Percentiles rank a stretch among this genome's conserved stretches.
Conservation (phyloP, 1,140 invertebrate species). For the Zaprionus lachaisei region DNA sequence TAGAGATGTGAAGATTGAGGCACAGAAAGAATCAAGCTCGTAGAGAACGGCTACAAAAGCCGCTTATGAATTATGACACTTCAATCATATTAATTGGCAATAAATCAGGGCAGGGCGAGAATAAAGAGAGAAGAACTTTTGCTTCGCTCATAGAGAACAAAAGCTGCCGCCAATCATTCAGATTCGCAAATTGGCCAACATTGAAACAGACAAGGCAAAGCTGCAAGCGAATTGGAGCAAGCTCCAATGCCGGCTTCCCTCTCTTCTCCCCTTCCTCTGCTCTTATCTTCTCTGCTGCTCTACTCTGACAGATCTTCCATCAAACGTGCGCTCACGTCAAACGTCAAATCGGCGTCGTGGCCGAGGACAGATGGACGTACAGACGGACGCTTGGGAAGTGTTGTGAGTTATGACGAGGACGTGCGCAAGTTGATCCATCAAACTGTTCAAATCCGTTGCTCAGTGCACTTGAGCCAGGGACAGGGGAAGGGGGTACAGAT, state of each 20-base stretch:
- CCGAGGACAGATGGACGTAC: constrained; percentile 32
- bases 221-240: constrained; percentile 70
- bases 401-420: constrained; percentile 80
- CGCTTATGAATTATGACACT: constrained; percentile 73
- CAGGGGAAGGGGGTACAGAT: background rate
- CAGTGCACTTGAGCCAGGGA: constrained; percentile 55
- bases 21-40: background rate
- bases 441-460: constrained; percentile 78
- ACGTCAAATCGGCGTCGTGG: constrained; percentile 76
- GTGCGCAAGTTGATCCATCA: constrained; percentile 81
- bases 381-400: constrained; percentile 51
- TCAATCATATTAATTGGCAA: constrained; percentile 84
- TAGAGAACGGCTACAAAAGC: constrained; percentile 28
- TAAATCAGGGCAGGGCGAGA: constrained; percentile 72
- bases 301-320: constrained; percentile 75
- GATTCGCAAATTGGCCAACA: constrained; percentile 75
- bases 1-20: background rate
- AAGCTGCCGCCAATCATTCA: constrained; percentile 80
- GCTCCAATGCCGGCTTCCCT: constrained; percentile 55
- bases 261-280: background rate
- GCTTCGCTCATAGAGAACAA: constrained; percentile 56
- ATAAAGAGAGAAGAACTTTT: constrained; percentile 66
- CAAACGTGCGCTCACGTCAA: constrained; percentile 79
- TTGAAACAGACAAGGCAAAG: constrained; percentile 77
- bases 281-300: background rate